phyloP scores from a whole-genome alignment of 2,888 invertebrate genomes.

The Orthonevra nobilis region DNA sequence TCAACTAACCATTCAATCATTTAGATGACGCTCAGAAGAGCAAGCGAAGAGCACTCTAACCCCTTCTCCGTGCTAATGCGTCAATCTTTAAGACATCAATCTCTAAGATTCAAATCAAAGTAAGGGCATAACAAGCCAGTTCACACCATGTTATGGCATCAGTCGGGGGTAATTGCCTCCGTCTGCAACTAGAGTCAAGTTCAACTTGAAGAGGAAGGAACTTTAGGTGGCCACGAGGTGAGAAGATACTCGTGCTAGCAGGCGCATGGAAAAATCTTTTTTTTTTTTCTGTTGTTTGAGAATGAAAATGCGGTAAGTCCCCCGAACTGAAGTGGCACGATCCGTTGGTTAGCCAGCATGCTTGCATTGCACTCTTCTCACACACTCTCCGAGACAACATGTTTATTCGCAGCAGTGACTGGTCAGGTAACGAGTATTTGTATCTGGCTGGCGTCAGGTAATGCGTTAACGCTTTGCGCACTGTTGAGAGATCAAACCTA shows the following conservation, averaged over 20 bases:
- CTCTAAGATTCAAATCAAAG: slow-evolving; percentile 9
- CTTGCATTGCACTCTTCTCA: not conserved
- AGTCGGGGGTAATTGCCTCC: slow-evolving; percentile 20
- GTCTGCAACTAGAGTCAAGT: slow-evolving; percentile 46
- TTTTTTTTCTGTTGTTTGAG: too few relatives aligned
- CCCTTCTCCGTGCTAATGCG: not conserved
- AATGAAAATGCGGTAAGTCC: slow-evolving; percentile 8
- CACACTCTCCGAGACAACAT: slow-evolving; percentile 13
- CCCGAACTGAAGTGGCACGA: not conserved
- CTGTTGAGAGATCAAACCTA: slow-evolving; percentile 60
- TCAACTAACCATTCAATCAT: slow-evolving; percentile 55
- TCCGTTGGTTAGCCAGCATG: not conserved
- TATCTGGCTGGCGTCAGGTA: slow-evolving; percentile 21
- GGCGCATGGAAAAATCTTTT: too few relatives aligned
- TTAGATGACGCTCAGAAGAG: slow-evolving; percentile 34
- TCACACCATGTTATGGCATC: not conserved
- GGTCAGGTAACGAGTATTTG: slow-evolving; percentile 31
- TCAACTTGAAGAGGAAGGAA: slow-evolving; percentile 48
- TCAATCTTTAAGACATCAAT: slow-evolving; percentile 18
- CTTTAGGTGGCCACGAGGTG: slow-evolving; percentile 25
- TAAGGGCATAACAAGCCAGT: not conserved
- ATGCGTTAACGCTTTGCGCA: slow-evolving; percentile 58
- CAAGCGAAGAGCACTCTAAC: slow-evolving; percentile 8
- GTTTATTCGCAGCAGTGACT: slow-evolving; percentile 14
- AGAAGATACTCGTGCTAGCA: not conserved